These are phyloP conservation scores for Alethe diademata DNA, from an alignment of 2,113 vertebrate species.

Conservation along the genomic window DNA sequence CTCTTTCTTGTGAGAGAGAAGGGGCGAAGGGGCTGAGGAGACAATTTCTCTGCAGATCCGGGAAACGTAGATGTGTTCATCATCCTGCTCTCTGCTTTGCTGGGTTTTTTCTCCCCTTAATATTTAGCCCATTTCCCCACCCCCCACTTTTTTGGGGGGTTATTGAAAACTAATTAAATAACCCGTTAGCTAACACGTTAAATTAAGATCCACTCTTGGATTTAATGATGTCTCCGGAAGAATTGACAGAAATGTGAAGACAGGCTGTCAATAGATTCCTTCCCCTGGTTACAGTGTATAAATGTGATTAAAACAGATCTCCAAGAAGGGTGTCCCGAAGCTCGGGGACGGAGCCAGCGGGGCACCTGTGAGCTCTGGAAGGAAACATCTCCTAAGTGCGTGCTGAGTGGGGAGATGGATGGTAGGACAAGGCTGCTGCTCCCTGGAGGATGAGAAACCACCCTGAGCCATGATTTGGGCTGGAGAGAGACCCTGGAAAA, in stretches of 20 bases:
- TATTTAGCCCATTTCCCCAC: not conserved
- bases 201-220: conserved; percentile 69
- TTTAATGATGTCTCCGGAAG: conserved; percentile 70
- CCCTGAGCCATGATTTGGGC: accelerated
- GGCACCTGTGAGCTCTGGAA: not conserved
- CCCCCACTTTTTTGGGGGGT: not conserved
- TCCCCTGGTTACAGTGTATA: conserved; percentile 44
- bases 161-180: conserved; percentile 70
- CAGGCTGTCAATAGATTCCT: conserved; percentile 63
- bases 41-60: conserved; percentile 47
- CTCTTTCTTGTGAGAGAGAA: conserved; percentile 48
- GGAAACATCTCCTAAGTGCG: not conserved
- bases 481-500: not conserved
- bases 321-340: not conserved
- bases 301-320: conserved; percentile 68
- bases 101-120: not conserved
- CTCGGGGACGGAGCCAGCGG: not conserved
- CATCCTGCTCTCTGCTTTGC: not conserved
- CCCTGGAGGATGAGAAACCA: not conserved
- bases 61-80: conserved; percentile 29
- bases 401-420: not conserved
- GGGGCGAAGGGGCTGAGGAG: conserved; percentile 39
- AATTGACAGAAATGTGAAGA: conserved; percentile 71
- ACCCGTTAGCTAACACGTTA: conserved; percentile 59
- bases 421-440: not conserved